A percentile compares a stretch with the other conserved stretches of the same genome.
These are phyloP conservation scores for Drosophila saltans DNA, from an alignment of 1,140 invertebrate genomes.

Conservation along the genomic window DNA sequence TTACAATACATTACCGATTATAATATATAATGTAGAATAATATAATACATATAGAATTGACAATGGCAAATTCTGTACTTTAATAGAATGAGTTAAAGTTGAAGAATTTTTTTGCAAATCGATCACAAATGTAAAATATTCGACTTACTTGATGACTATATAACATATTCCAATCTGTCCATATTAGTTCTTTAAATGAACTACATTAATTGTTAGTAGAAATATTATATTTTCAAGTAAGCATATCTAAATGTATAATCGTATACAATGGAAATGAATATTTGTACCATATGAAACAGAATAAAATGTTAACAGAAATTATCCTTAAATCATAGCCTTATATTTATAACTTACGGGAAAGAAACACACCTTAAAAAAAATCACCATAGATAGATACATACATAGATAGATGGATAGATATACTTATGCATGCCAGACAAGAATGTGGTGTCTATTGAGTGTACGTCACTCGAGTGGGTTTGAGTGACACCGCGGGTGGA, in stretches of 20 bases:
- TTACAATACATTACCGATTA: constrained; percentile 22
- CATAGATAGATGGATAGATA: background rate
- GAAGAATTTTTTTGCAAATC: constrained; percentile 5
- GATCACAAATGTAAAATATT: constrained; percentile 53
- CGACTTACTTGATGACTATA: background rate
- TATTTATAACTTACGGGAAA: too few species aligned
- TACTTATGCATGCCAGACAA: constrained; percentile 31
- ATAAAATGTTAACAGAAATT: constrained; percentile 60
- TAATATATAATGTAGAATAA: constrained; percentile 70
- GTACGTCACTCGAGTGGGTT: constrained; percentile 28
- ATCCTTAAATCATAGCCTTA: background rate
- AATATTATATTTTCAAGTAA: constrained; percentile 16
- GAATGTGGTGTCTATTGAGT: constrained; percentile 25
- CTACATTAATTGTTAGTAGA: constrained; percentile 19
- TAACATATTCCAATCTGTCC: constrained; percentile 32
- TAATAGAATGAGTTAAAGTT: background rate
- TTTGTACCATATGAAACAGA: constrained; percentile 72
- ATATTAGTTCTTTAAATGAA: constrained; percentile 39
- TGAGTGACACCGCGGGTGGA: constrained; percentile 41
- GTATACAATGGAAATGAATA: constrained; percentile 47
- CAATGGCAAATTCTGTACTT: constrained; percentile 11
- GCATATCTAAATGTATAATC: constrained; percentile 24
- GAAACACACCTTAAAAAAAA: background rate
- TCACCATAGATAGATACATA: background rate
- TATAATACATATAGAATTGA: constrained; percentile 39